These are phyloP conservation scores for Lymantria monacha DNA, from an alignment of 2,888 invertebrate genomes.

Conservation along the genomic window DNA sequence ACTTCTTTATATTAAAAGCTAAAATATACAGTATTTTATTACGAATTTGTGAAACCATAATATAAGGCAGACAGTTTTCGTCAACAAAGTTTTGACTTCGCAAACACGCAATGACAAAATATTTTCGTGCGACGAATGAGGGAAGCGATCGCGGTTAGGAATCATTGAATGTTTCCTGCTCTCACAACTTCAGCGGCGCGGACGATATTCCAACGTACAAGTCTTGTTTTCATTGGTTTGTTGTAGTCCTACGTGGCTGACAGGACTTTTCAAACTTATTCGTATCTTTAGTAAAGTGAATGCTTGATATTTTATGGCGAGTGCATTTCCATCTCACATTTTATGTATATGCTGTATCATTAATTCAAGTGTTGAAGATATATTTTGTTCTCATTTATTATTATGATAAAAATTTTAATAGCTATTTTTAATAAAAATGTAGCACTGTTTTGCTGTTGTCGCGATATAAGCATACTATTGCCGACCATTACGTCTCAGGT, in stretches of 20 bases:
- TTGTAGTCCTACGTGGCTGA: conserved; percentile 50
- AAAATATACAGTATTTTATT: no score
- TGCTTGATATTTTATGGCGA: conserved; percentile 42
- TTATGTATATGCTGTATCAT: background rate
- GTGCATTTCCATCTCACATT: conserved; percentile 12
- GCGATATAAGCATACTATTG: no score
- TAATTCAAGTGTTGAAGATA: no score
- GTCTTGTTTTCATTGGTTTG: conserved; percentile 64
- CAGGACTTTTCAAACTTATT: conserved; percentile 55
- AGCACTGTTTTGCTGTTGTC: no score
- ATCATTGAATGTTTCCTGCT: conserved; percentile 54
- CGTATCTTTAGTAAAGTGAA: conserved; percentile 30
- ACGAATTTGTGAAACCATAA: no score
- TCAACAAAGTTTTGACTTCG: conserved; percentile 30
- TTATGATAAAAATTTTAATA: no score
- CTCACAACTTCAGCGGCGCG: conserved; percentile 44
- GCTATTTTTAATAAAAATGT: no score
- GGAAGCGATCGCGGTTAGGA: conserved; percentile 21
- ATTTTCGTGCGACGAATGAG: conserved; percentile 29
- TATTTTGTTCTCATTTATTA: no score
- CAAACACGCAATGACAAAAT: conserved; percentile 44
- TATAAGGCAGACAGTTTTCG: conserved; percentile 10
- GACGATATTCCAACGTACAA: conserved; percentile 43
- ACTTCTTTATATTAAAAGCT: no score
- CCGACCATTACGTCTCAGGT: no score